phyloP scores from a whole-genome alignment of 2,113 vertebrate genomes.

The Romanogobio albipinnatus region DNA sequence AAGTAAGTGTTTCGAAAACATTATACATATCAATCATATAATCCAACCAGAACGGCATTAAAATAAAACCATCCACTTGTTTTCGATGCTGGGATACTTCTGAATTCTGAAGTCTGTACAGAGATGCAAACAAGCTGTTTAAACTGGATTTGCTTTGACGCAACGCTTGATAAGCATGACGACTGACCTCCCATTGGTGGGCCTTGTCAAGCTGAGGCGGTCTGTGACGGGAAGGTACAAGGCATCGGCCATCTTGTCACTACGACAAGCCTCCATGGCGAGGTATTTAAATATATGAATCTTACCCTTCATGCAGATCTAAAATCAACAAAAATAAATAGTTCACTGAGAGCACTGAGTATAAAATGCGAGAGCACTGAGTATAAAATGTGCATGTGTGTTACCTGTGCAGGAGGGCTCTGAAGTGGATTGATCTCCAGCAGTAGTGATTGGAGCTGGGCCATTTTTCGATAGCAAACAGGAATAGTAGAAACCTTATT shows the following conservation, averaged over 20 bases:
- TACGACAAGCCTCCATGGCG: slow-evolving; percentile 89
- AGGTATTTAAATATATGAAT: slow-evolving; percentile 98
- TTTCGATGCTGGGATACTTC: no score
- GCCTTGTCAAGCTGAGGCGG: slow-evolving; percentile 81
- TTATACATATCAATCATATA: no score
- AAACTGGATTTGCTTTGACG: no score
- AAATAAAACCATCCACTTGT: no score
- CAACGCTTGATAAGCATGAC: neutral
- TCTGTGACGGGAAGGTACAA: slow-evolving; percentile 88
- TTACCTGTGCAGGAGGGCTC: slow-evolving; percentile 93
- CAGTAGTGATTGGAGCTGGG: slow-evolving; percentile 87
- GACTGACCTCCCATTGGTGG: slow-evolving; percentile 83
- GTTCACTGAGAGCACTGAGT: neutral
- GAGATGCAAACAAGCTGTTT: no score
- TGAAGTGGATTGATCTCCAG: slow-evolving; percentile 96
- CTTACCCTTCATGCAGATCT: slow-evolving; percentile 96
- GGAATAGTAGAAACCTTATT: slow-evolving; percentile 96
- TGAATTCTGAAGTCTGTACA: no score
- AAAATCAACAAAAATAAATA: slow-evolving; percentile 18
- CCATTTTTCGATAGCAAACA: slow-evolving; percentile 91
- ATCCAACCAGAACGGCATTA: no score
- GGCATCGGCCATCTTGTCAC: slow-evolving; percentile 85
- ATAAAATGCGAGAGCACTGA: neutral
- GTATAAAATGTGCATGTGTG: neutral
- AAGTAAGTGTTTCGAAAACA: no score